Evolutionary conservation across 1,140 invertebrate species (phyloP).

Genomic region (Drosophila bipectinata): DNA sequence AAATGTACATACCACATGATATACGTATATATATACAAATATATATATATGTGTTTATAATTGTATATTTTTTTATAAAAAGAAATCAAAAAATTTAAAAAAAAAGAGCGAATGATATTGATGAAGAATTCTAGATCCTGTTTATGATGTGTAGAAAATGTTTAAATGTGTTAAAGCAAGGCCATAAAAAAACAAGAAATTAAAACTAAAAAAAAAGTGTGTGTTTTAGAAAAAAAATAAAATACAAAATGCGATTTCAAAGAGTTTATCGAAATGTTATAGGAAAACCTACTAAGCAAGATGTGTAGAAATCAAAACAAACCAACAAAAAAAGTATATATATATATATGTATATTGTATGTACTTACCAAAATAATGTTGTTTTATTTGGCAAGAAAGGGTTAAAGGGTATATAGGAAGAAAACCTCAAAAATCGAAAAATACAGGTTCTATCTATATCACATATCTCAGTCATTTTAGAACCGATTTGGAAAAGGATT

Average conservation of each 20-base stretch:
- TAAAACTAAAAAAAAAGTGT: conserved; percentile 8
- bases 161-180: conserved; percentile 38
- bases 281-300: conserved; percentile 46
- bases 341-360: conserved; percentile 45
- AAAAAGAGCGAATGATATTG: conserved; percentile 34
- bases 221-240: conserved; percentile 35
- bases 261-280: conserved; percentile 71
- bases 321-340: conserved; percentile 30
- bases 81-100: neutral
- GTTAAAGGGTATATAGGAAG: too few relatives aligned
- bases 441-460: too few relatives aligned
- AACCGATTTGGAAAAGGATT: too few relatives aligned
- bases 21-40: conserved; percentile 17
- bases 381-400: neutral
- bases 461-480: too few relatives aligned
- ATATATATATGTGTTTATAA: conserved; percentile 45
- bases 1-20: conserved; percentile 37
- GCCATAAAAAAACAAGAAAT: neutral
- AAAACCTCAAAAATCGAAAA: too few relatives aligned
- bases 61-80: conserved; percentile 48
- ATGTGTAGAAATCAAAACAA: conserved; percentile 60
- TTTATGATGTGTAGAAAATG: conserved; percentile 46
- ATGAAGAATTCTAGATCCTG: conserved; percentile 34
- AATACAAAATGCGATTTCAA: conserved; percentile 31
- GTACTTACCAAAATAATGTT: conserved; percentile 41